Percentiles rank a stretch among this genome's conserved stretches.
Evolutionary conservation across 1,140 invertebrate species (phyloP).

Genomic region (Copidosoma floridanum): DNA sequence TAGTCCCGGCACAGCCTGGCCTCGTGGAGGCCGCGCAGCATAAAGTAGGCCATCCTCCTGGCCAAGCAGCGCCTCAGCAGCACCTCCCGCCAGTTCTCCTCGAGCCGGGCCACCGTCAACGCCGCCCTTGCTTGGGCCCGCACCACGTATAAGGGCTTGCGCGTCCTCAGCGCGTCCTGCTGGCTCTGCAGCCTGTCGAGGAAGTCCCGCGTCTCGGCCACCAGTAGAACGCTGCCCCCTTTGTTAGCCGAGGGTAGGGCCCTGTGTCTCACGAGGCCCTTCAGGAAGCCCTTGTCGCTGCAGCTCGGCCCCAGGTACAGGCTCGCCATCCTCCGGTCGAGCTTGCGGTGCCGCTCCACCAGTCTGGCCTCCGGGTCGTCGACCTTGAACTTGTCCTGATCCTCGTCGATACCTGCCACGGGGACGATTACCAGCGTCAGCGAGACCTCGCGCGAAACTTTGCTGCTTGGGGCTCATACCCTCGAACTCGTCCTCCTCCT

Average conservation of each 20-base stretch:
- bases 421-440: neutral
- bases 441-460: neutral
- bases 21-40: conserved; percentile 27
- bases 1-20: conserved; percentile 37
- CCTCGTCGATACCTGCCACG: conserved; percentile 36
- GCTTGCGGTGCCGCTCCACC: conserved; percentile 11
- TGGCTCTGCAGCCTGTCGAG: conserved; percentile 10
- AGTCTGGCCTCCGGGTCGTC: conserved; percentile 31
- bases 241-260: conserved; percentile 30
- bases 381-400: conserved; percentile 38
- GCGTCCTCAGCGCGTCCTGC: conserved; percentile 34
- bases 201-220: neutral
- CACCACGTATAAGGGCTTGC: conserved; percentile 31
- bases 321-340: conserved; percentile 20
- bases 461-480: conserved; percentile 30
- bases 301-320: conserved; percentile 32
- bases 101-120: conserved; percentile 16
- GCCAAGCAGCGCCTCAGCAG: conserved; percentile 15
- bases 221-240: conserved; percentile 18
- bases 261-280: conserved; percentile 23
- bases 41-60: neutral
- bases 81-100: conserved; percentile 22
- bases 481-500: conserved; percentile 42
- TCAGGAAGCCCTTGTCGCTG: conserved; percentile 37
- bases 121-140: neutral